These are phyloP conservation scores for Drosophila kanekoi DNA, from an alignment of 2,888 invertebrate genomes.

Conservation along the genomic window DNA sequence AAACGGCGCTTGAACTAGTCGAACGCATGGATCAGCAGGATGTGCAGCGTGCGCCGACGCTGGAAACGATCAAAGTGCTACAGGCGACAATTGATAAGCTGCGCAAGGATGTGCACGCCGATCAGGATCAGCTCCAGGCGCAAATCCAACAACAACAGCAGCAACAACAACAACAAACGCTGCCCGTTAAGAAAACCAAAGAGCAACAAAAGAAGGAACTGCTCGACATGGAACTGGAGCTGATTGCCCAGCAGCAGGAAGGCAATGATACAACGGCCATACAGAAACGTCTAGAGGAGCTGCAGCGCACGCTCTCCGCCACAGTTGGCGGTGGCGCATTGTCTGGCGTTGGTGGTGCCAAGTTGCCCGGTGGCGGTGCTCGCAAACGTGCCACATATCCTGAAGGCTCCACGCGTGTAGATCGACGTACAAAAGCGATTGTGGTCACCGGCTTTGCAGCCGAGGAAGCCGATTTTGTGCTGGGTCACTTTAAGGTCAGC, in stretches of 20 bases:
- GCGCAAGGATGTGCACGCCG: constrained; percentile 84
- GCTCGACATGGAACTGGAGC: constrained; percentile 95
- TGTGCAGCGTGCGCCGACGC: constrained; percentile 90
- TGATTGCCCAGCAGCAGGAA: constrained; percentile 94
- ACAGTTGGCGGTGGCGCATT: constrained; percentile 32
- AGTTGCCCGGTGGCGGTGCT: constrained; percentile 56
- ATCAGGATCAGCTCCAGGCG: constrained; percentile 84
- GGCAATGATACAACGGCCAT: constrained; percentile 94
- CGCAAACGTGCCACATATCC: constrained; percentile 82
- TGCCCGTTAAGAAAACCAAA: constrained; percentile 88
- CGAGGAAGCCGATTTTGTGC: constrained; percentile 92
- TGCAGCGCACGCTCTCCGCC: constrained; percentile 85
- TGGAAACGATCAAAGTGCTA: constrained; percentile 92
- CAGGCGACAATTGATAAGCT: constrained; percentile 92
- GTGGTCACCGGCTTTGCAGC: constrained; percentile 94
- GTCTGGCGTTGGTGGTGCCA: constrained; percentile 52
- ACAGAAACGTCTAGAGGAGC: constrained; percentile 90
- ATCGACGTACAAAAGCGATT: constrained; percentile 94
- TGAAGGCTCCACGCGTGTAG: constrained; percentile 87
- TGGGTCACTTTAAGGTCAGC: constrained; percentile 93
- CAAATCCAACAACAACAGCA: constrained; percentile 83
- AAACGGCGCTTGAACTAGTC: constrained; percentile 91
- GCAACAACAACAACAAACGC: constrained; percentile 53
- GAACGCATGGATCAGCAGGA: constrained; percentile 90
- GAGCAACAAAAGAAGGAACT: constrained; percentile 95